phyloP scores from a whole-genome alignment of 2,797 vertebrate species.

The Sebastes umbrosus region DNA sequence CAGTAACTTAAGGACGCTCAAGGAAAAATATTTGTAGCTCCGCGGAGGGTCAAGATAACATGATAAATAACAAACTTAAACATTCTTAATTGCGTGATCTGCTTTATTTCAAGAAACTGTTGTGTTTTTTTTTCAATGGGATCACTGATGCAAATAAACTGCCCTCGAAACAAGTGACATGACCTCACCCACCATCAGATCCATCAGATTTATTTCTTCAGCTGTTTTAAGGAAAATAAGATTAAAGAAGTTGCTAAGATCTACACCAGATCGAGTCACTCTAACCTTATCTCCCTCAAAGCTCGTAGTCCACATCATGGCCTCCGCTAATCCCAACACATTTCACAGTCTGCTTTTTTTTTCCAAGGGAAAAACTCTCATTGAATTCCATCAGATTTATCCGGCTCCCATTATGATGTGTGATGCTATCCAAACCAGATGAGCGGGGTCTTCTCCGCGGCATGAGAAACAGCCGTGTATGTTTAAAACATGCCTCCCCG shows the following conservation, averaged over 20 bases:
- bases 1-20: not conserved
- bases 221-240: conserved; percentile 18
- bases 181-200: not conserved
- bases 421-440: conserved; percentile 80
- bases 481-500: conserved; percentile 52
- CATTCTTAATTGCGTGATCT: not conserved
- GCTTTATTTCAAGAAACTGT: conserved; percentile 1
- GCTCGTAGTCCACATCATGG: conserved; percentile 38
- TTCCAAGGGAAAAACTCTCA: conserved; percentile 41
- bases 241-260: conserved; percentile 18
- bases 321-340: conserved; percentile 62
- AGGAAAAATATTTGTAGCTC: no score
- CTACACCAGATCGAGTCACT: conserved; percentile 28
- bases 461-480: conserved; percentile 47
- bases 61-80: not conserved
- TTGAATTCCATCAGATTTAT: conserved; percentile 69
- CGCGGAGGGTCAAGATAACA: no score
- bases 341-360: conserved; percentile 53
- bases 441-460: conserved; percentile 56
- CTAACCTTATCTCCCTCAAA: conserved; percentile 19
- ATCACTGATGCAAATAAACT: not conserved
- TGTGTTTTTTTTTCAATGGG: not conserved
- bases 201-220: not conserved
- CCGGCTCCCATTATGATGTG: conserved; percentile 68
- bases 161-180: not conserved